These are phyloP conservation scores for Myotis myotis DNA, from an alignment of 2,797 vertebrate species.

Conservation along the genomic window DNA sequence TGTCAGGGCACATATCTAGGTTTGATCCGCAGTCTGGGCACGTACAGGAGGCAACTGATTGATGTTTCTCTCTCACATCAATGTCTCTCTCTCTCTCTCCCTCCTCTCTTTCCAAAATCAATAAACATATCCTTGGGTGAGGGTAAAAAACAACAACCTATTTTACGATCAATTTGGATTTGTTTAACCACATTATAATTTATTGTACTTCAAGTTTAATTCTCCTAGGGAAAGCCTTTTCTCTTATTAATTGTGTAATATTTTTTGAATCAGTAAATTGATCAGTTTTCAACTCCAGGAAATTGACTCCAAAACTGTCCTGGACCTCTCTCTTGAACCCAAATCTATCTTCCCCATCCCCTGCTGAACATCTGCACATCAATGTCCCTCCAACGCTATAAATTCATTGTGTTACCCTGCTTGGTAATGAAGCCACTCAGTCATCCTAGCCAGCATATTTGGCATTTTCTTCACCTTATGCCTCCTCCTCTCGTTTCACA, in stretches of 20 bases:
- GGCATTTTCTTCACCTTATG: neutral
- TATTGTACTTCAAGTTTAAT: constrained; percentile 40
- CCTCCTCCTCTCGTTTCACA: neutral
- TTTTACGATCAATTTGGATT: neutral
- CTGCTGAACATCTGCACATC: neutral
- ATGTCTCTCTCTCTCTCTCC: neutral
- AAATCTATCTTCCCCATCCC: neutral
- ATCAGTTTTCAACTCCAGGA: neutral
- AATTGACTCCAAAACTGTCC: neutral
- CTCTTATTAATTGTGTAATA: neutral
- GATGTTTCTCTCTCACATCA: neutral
- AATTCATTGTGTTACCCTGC: neutral
- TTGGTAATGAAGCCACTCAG: neutral
- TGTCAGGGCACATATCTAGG: neutral
- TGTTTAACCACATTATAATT: neutral
- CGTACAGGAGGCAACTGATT: neutral
- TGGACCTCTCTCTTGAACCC: neutral
- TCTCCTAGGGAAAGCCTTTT: neutral
- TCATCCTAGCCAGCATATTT: neutral
- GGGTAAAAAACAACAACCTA: neutral
- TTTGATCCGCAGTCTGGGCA: neutral
- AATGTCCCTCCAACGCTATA: neutral
- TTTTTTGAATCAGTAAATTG: neutral
- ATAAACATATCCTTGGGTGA: neutral
- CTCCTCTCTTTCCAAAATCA: neutral